A percentile compares a stretch with the other conserved stretches of the same genome.
Conservation (phyloP, 2,113 vertebrate genomes). For the Protomyctophum bolini region DNA sequence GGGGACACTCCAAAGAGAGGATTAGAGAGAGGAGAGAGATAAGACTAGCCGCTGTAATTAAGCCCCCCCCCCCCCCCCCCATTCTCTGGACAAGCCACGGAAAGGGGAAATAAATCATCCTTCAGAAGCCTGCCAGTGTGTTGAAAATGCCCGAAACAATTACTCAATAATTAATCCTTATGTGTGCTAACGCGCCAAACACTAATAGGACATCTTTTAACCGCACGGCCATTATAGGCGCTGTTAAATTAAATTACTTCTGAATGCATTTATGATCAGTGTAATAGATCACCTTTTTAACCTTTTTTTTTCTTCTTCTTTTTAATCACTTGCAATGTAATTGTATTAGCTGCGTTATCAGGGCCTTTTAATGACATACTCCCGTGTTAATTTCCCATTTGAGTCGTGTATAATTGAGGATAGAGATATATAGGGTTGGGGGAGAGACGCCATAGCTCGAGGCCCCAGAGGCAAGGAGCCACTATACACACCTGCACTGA, state of each 20-base stretch:
- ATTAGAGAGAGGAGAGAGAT: conserved; percentile 74
- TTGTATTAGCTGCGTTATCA: conserved; percentile 71
- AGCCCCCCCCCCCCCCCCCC: conserved; percentile 36
- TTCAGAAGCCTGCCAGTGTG: conserved; percentile 79
- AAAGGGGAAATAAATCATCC: conserved; percentile 85
- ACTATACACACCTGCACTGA: not conserved
- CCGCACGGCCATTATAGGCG: conserved; percentile 78
- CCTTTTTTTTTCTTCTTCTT: conserved; percentile 48
- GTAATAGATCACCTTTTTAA: conserved; percentile 83
- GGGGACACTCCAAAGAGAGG: conserved; percentile 62
- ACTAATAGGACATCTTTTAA: conserved; percentile 86
- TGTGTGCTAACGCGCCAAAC: conserved; percentile 84
- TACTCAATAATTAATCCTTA: conserved; percentile 93
- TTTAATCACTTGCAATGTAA: conserved; percentile 78
- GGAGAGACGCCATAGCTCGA: conserved; percentile 25
- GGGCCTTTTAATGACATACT: conserved; percentile 59
- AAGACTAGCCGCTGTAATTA: conserved; percentile 86
- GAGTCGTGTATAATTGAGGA: conserved; percentile 53
- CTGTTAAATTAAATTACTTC: conserved; percentile 87
- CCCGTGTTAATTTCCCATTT: conserved; percentile 55
- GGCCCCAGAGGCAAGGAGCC: conserved; percentile 3
- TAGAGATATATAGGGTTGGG: conserved; percentile 48
- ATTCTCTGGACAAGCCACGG: conserved; percentile 69
- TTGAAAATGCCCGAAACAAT: conserved; percentile 88
- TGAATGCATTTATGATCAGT: conserved; percentile 80